Evolutionary conservation across 2,888 invertebrate genomes (phyloP), one percentile per base, ranked within the genome.

Genomic region (Ferdinandea cuprea): DNA sequence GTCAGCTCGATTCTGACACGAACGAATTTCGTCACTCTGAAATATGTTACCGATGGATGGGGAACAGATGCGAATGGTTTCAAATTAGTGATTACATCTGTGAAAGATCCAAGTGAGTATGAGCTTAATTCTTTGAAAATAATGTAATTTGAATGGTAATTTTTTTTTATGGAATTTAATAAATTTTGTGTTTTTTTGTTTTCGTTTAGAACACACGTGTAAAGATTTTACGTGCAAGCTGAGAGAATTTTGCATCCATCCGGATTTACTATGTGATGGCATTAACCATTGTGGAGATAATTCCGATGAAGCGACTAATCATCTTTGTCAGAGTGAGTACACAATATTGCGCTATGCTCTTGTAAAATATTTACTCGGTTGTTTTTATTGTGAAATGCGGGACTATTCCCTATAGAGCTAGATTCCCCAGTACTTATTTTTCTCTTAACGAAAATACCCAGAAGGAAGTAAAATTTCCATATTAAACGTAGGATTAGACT

Each of bases 251-350:
- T 98, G 98, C 93, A 97, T 98, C 88, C 95, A 96, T 90, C 95
- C 95, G 79, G 97, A 97, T 91, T 93, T 98, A 80, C 94, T 96
- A 87, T 98, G 98, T 92, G 98, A 98, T 92, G 95, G 95, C 74
- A 95, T 98, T 85, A 96, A 97, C 92, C 98, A 98, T 91, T 98
- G 98, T 91, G 97, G 96, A 58, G 97, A 98, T 91, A 96, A 96
- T 85, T 97, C 97, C 58, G 98, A 98, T 89, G 98, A 98, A 92
- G 95, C 95, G 87, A 94, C 95, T 88, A 95, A 95, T 88, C 94
- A 95, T 84, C 93, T 96, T 87, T 98, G 98, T 92, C 95, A 96
- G 91, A 96, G 97, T 97, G 91, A 94, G 94, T 93, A n/a, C n/a
- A n/a, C n/a, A 44, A 19, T 9, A 44, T 9, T 17, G 9, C n/a